These are phyloP conservation scores for Spea multiplicata DNA, from an alignment of 2,113 vertebrate species.

Conservation along the genomic window DNA sequence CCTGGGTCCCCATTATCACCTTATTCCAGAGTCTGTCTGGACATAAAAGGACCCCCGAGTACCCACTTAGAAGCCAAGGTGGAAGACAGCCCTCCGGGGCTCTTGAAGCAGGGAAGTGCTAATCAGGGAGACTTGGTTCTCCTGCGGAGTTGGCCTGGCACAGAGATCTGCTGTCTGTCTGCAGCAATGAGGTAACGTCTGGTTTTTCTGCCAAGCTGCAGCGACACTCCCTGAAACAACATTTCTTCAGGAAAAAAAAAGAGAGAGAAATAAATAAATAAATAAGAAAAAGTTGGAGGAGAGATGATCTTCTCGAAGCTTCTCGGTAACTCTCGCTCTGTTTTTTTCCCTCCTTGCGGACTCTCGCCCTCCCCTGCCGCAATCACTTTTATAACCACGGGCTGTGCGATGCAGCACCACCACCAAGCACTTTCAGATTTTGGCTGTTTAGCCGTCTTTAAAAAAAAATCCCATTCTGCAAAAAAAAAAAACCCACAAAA, in stretches of 20 bases:
- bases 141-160: constrained; percentile 69
- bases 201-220: constrained; percentile 73
- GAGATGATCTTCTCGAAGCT: constrained; percentile 62
- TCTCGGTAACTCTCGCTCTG: constrained; percentile 42
- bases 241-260: constrained; percentile 63
- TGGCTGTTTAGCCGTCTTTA: constrained; percentile 31
- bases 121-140: constrained; percentile 63
- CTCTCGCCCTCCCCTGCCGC: constrained; percentile 19
- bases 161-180: constrained; percentile 70
- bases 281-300: constrained; percentile 55
- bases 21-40: constrained; percentile 51
- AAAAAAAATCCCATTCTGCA: not conserved
- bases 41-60: constrained; percentile 53
- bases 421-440: constrained; percentile 19
- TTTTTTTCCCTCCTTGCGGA: not conserved
- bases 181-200: constrained; percentile 74
- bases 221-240: constrained; percentile 69
- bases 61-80: constrained; percentile 63
- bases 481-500: constrained; percentile 4
- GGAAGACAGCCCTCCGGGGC: constrained; percentile 64
- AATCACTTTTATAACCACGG: constrained; percentile 22
- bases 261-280: constrained; percentile 27
- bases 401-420: constrained; percentile 36
- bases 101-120: constrained; percentile 63
- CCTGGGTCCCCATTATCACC: constrained; percentile 23